These are phyloP conservation scores for Tenthredo distinguenda DNA, from an alignment of 2,888 invertebrate species.

Conservation along the genomic window DNA sequence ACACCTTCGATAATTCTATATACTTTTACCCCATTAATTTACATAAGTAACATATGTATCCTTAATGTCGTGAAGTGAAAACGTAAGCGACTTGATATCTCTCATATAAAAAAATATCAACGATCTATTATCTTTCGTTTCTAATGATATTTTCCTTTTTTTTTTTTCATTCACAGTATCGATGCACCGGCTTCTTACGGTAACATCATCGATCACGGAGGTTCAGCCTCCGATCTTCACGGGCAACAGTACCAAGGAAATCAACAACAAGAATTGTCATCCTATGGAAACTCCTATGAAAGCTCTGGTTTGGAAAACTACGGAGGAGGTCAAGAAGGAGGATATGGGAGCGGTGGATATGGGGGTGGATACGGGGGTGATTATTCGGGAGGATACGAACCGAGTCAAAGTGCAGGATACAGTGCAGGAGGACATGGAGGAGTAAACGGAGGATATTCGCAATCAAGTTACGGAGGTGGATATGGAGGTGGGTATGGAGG, in stretches of 20 bases:
- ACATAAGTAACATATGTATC: neutral
- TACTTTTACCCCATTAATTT: neutral
- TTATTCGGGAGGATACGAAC: conserved; percentile 60
- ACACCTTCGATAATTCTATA: neutral
- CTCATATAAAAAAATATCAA: neutral
- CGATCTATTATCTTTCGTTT: conserved; percentile 6
- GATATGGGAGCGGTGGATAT: conserved; percentile 33
- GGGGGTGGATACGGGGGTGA: conserved; percentile 59
- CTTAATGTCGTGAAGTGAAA: neutral
- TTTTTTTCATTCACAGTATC: conserved; percentile 9
- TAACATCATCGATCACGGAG: conserved; percentile 27
- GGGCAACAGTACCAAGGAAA: conserved; percentile 49
- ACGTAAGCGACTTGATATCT: neutral
- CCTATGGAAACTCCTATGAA: conserved; percentile 59
- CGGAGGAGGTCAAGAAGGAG: conserved; percentile 56
- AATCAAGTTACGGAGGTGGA: conserved; percentile 56
- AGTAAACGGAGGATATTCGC: conserved; percentile 41
- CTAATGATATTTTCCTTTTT: neutral
- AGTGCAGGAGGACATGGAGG: conserved; percentile 58
- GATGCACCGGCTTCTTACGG: conserved; percentile 26
- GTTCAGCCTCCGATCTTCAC: conserved; percentile 5
- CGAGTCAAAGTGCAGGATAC: conserved; percentile 28
- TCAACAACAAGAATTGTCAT: conserved; percentile 54
- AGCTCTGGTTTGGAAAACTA: conserved; percentile 53
- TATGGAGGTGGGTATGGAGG: conserved; percentile 52